Evolutionary conservation across 2,113 vertebrate genomes (phyloP), one percentile per base, ranked within the genome.

Genomic region (Anguilla japonica): DNA sequence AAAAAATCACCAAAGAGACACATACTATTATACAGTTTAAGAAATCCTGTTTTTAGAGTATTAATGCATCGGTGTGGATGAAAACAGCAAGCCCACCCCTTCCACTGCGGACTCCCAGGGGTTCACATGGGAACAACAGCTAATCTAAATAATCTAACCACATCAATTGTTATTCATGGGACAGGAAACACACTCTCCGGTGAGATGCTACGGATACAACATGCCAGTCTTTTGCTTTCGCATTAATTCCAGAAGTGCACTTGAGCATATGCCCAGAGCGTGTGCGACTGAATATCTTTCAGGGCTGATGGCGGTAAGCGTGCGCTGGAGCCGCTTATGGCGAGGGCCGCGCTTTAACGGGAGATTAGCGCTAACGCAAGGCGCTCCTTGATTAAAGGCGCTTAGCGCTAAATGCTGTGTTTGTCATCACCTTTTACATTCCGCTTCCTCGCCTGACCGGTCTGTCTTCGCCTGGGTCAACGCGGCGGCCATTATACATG

Each of bases 361-460:
- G 87, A 91, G 88, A 89, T 88, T 89, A 91, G 88, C 91, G 84
- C 88, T 87, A 84, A 83, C 85, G 82, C 89, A 88, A 41, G 71
- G 41, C 29, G 15, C 15, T 80, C 34, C 29, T 41, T 34, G 20
- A 67, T 14, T 29, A 63, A 46, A 29, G 16, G 79, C 3, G 34
- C 5, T 20, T 63, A 40, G 15, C 2, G 43, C n/a, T 26, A 13
- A 50, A 86, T 29, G 26, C 53, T 60, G 29, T 11, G 29, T 57
- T 60, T 20, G 26, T 56, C 50, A 57, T 13, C 46, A 9, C 34
- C 53, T 85, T 34, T 46, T n/a, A 8, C 71, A 34, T 18, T 40
- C 0, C n/a, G 40, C 40, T 39, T 50, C 8, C 26, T 56, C 13
- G 50, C 39, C 34, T 41, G 20, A n/a, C 46, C n/a, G 34, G 39